Base-by-base conservation (phyloP, 1,140 invertebrate genomes). In the Bicyclus anynana region DNA sequence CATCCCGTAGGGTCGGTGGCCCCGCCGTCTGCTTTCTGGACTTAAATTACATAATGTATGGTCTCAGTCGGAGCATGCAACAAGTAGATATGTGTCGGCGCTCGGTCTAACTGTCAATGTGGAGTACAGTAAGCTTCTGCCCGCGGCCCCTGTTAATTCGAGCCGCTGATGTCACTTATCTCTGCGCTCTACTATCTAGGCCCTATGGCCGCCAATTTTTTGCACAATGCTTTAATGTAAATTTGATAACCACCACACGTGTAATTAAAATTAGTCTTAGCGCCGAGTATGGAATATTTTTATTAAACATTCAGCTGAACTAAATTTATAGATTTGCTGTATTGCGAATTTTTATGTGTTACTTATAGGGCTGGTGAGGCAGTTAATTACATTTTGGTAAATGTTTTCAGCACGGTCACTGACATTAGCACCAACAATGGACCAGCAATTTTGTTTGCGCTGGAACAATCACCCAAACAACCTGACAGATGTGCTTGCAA, bases 391-490 rank as follows among this genome's bases (percentile, higher is more conserved):
- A 55, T 58, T 50, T n/a, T 65, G 55, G 59, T 55, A 67, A 61
- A 71, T 78, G 35, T 76, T 85, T 79, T 60, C 84, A 89, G 89
- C 81, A 87, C 84, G 85, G 80, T 81, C 89, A 87, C 79, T 89
- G 87, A 89, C 89, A 87, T 70, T 84, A 84, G 79, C 83, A 83
- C 84, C 85, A 90, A 93, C 90, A 90, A 95, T 96, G 94, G 95
- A 96, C 91, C 96, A 97, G 92, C 95, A 97, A 92, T 97, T 96
- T 91, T 97, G 95, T 90, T 93, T 97, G 81, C 93, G 95, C 87
- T 97, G 96, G 96, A 97, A 97, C 92, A 97, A 97, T 91, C 96
- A 97, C 91, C 95, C 94, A 79, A 93, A 91, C 85, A 97, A 97
- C 90, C 91, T 97, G 84, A 96, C 95, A 73, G 94, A 95, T 90